phyloP scores from a whole-genome alignment of 2,797 vertebrate species.

The Paguma larvata region DNA sequence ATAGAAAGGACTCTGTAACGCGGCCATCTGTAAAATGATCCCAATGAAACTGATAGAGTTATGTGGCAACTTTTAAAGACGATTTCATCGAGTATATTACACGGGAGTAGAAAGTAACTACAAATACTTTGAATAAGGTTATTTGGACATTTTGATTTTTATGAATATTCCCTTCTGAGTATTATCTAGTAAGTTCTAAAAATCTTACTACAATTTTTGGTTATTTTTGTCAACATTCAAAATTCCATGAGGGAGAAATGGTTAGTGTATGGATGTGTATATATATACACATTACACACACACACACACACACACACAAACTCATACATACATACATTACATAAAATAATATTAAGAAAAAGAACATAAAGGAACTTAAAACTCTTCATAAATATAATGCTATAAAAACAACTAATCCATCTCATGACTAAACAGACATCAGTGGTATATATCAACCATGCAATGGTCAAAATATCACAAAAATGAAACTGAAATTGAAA shows the following conservation, averaged over 20 bases:
- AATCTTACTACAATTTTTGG: background rate
- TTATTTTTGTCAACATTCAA: slow-evolving; percentile 17
- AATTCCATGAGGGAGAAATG: background rate
- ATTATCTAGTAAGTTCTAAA: background rate
- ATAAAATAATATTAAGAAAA: slow-evolving; percentile 7
- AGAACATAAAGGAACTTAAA: background rate
- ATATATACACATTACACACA: background rate
- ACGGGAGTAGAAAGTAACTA: background rate
- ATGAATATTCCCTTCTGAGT: background rate
- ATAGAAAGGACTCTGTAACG: slow-evolving; percentile 98
- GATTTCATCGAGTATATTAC: background rate
- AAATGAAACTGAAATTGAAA: background rate
- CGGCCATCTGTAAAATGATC: slow-evolving; percentile 94
- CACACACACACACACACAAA: background rate
- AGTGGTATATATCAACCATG: background rate
- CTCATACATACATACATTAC: background rate
- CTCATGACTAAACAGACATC: background rate
- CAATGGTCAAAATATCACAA: background rate
- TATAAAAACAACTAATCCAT: background rate
- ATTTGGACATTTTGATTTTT: background rate
- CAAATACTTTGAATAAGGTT: background rate
- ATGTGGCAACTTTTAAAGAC: slow-evolving; percentile 51
- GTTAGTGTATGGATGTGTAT: background rate
- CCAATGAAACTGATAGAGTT: slow-evolving; percentile 73
- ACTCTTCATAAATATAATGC: background rate